These are phyloP conservation scores for Agonopterix heracliana DNA, from an alignment of 2,888 invertebrate species.

Conservation along the genomic window DNA sequence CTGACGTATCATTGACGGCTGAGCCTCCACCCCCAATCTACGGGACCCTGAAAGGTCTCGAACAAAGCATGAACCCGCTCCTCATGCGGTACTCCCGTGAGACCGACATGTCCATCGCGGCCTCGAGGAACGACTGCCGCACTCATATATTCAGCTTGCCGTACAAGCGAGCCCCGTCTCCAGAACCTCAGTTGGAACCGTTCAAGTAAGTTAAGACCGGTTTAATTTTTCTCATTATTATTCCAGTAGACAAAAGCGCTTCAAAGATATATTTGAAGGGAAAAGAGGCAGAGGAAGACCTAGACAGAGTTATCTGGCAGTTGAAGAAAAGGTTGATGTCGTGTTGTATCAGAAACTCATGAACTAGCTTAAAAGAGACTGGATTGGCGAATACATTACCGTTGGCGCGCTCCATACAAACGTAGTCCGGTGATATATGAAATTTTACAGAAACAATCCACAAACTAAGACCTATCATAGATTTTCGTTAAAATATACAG, in stretches of 20 bases:
- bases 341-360: too few relatives aligned
- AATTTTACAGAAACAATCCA: too few relatives aligned
- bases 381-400: too few relatives aligned
- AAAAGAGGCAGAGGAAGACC: background rate
- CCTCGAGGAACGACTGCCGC: constrained; percentile 86
- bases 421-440: too few relatives aligned
- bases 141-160: constrained; percentile 83
- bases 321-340: too few relatives aligned
- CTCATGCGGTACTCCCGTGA: constrained; percentile 93
- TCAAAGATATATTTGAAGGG: background rate
- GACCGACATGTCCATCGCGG: constrained; percentile 90
- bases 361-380: too few relatives aligned
- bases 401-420: too few relatives aligned
- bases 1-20: constrained; percentile 72
- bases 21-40: constrained; percentile 81
- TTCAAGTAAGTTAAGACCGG: constrained; percentile 68
- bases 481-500: too few relatives aligned
- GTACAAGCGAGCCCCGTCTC: constrained; percentile 58
- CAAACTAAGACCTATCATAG: too few relatives aligned
- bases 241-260: background rate
- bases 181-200: constrained; percentile 80
- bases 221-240: background rate
- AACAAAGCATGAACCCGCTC: constrained; percentile 95
- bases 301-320: too few relatives aligned
- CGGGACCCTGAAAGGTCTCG: constrained; percentile 90